Evolutionary conservation across 2,888 invertebrate species (phyloP).

Genomic region (Antheraea assamensis): DNA sequence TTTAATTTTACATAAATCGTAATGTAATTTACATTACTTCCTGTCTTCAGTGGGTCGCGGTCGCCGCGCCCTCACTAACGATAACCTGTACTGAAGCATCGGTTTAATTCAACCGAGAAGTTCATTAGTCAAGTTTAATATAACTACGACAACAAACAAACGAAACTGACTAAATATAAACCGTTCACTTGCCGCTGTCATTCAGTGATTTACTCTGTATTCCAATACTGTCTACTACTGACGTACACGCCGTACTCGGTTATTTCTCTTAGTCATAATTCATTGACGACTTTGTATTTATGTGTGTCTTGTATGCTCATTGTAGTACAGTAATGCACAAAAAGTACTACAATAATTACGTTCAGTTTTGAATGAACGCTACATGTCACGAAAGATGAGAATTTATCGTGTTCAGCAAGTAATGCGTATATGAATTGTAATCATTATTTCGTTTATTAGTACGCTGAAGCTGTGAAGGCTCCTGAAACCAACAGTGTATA

Average conservation of each 20-base stretch:
- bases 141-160: slow-evolving; percentile 32
- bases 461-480: too few species aligned
- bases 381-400: too few species aligned
- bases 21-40: background rate
- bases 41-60: background rate
- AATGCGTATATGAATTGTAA: background rate
- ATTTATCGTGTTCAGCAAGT: background rate
- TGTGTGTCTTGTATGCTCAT: background rate
- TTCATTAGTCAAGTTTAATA: slow-evolving; percentile 24
- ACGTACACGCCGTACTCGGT: background rate
- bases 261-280: background rate
- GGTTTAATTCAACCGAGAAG: slow-evolving; percentile 25
- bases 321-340: background rate
- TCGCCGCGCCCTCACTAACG: background rate
- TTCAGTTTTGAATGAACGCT: background rate
- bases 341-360: background rate
- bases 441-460: too few species aligned
- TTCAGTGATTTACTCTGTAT: slow-evolving; percentile 5
- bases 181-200: background rate
- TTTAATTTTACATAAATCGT: too few species aligned
- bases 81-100: slow-evolving; percentile 15
- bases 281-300: background rate
- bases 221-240: background rate
- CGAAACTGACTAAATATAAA: slow-evolving; percentile 4
- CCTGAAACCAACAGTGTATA: too few species aligned